Percentiles rank a stretch among this genome's conserved stretches.
These are phyloP conservation scores for Laupala kohalensis DNA, from an alignment of 1,140 invertebrate species.

Conservation along the genomic window DNA sequence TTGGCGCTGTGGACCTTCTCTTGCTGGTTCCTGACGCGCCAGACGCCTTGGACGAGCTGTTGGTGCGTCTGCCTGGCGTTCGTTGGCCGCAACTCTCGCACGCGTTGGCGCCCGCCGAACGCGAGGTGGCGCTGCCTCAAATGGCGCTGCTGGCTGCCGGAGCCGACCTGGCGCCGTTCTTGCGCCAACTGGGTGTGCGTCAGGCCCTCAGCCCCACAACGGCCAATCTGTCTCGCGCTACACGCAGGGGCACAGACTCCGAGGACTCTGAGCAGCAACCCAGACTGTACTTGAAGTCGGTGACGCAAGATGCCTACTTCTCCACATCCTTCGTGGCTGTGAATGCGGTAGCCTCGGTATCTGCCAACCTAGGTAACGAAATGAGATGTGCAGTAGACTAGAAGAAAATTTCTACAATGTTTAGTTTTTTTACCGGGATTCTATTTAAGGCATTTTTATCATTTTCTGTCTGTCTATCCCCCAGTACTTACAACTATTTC, in stretches of 20 bases:
- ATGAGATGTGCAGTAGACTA: too few relatives aligned
- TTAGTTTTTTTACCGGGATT: neutral
- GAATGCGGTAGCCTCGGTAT: slow-evolving; percentile 22
- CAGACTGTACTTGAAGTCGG: slow-evolving; percentile 14
- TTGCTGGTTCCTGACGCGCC: slow-evolving; percentile 22
- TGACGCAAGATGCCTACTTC: slow-evolving; percentile 25
- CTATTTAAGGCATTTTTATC: neutral
- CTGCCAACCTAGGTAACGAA: slow-evolving; percentile 18
- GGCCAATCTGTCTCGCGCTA: neutral
- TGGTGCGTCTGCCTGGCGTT: slow-evolving; percentile 19
- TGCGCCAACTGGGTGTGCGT: slow-evolving; percentile 19
- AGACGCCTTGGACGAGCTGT: slow-evolving; percentile 17
- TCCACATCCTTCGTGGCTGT: slow-evolving; percentile 24
- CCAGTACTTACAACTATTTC: too few relatives aligned
- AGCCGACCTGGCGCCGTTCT: slow-evolving; percentile 20
- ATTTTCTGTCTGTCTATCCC: neutral
- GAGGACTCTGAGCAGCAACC: neutral
- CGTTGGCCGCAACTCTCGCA: slow-evolving; percentile 17
- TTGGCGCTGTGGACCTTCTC: slow-evolving; percentile 18
- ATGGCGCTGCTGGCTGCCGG: slow-evolving; percentile 20
- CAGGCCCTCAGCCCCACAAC: slow-evolving; percentile 15
- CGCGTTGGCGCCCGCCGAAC: slow-evolving; percentile 17
- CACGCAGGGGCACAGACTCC: neutral
- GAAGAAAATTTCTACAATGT: too few relatives aligned
- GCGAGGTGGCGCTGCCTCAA: slow-evolving; percentile 23